Percentiles rank a stretch among this genome's conserved stretches.
phyloP scores from a whole-genome alignment of 2,797 vertebrate species.

The Pangasius sanitwongsei region DNA sequence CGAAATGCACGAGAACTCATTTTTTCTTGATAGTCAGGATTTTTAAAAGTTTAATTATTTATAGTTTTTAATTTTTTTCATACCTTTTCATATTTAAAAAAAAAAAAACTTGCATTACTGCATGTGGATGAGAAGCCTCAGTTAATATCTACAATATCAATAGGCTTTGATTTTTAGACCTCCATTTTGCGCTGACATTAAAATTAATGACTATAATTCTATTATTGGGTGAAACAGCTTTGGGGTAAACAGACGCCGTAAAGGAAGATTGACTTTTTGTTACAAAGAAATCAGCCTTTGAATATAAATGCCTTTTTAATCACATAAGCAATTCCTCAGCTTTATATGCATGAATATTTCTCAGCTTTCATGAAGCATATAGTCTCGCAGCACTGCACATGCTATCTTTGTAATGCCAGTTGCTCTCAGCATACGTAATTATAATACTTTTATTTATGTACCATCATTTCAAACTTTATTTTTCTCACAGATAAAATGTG shows the following conservation, averaged over 20 bases:
- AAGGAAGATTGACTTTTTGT: constrained; percentile 27
- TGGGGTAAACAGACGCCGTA: neutral
- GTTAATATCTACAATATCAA: neutral
- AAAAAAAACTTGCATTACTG: neutral
- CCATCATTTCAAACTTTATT: constrained; percentile 13
- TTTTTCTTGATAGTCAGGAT: neutral
- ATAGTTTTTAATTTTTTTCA: neutral
- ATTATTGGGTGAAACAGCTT: constrained; percentile 16
- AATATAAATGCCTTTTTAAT: constrained; percentile 31
- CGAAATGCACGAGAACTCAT: neutral
- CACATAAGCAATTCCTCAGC: constrained; percentile 11
- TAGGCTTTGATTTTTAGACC: constrained; percentile 4
- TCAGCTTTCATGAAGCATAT: constrained; percentile 13
- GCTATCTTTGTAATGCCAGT: constrained; percentile 6
- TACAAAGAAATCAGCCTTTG: constrained; percentile 25
- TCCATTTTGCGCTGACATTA: constrained; percentile 1
- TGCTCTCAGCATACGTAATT: constrained; percentile 13
- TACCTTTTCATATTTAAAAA: neutral
- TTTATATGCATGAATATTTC: constrained; percentile 27
- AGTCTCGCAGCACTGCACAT: constrained; percentile 6
- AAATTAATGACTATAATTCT: constrained; percentile 12
- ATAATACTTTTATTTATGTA: neutral
- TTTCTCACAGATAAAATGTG: neutral
- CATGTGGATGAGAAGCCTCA: neutral
- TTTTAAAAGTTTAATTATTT: neutral